A percentile compares a stretch with the other conserved stretches of the same genome.
These are phyloP conservation scores for Neomonachus schauinslandi DNA, from an alignment of 2,113 vertebrate genomes.

Conservation along the genomic window DNA sequence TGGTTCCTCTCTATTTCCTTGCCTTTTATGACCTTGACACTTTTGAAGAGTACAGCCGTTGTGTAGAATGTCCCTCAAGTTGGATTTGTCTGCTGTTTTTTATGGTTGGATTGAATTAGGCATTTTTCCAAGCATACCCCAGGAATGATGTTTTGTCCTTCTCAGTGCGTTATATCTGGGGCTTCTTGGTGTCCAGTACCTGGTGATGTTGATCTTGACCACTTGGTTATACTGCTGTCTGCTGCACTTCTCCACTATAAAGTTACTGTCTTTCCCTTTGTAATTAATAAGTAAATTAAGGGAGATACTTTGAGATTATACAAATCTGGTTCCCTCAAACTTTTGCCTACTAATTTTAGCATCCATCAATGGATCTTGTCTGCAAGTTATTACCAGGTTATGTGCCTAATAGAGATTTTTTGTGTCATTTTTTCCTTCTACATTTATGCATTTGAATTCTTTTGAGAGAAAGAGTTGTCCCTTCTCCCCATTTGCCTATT, in stretches of 20 bases:
- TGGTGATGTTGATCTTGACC: not conserved
- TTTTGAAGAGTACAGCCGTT: not conserved
- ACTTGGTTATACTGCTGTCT: not conserved
- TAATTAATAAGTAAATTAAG: not conserved
- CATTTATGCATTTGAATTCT: not conserved
- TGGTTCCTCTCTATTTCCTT: not conserved
- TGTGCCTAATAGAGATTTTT: not conserved
- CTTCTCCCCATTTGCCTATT: not conserved
- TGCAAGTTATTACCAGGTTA: not conserved
- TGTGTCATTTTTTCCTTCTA: not conserved
- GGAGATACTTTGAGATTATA: not conserved
- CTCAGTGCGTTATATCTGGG: not conserved
- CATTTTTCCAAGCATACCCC: not conserved
- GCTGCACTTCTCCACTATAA: not conserved
- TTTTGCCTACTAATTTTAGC: not conserved
- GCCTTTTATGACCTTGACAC: not conserved
- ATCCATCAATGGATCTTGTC: not conserved
- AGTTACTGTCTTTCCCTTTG: not conserved
- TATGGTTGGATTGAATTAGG: not conserved
- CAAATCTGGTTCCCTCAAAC: not conserved
- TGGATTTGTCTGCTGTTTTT: not conserved
- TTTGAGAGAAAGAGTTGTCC: not conserved
- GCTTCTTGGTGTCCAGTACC: not conserved
- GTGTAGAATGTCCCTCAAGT: not conserved
- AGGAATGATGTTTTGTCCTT: not conserved